Conservation (phyloP, 2,888 invertebrate species). For the Meteorus cinctellus region DNA sequence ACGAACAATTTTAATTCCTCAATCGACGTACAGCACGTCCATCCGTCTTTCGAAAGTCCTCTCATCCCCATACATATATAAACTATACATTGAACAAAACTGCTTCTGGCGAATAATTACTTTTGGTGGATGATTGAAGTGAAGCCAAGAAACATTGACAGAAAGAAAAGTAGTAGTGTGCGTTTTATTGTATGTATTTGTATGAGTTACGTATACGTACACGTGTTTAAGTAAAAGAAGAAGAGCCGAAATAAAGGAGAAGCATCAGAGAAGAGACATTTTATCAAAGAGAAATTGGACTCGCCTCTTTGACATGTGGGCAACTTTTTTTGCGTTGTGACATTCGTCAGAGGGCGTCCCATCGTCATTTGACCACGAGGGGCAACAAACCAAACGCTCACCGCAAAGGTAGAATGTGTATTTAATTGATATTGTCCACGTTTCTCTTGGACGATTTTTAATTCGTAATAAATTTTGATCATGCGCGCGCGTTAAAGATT, state of each 20-base stretch:
- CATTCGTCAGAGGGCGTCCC: constrained; percentile 32
- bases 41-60: constrained; percentile 39
- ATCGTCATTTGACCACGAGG: constrained; percentile 23
- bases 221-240: constrained; percentile 32
- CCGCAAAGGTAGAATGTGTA: constrained; percentile 46
- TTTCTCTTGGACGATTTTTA: constrained; percentile 55
- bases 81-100: constrained; percentile 58
- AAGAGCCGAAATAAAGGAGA: constrained; percentile 32
- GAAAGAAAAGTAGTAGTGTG: constrained; percentile 24
- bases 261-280: constrained; percentile 15
- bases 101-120: constrained; percentile 64
- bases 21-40: constrained; percentile 55
- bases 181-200: constrained; percentile 27
- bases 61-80: constrained; percentile 58
- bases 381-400: constrained; percentile 46
- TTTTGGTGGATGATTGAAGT: constrained; percentile 59
- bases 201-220: constrained; percentile 1
- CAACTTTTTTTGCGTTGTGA: constrained; percentile 48
- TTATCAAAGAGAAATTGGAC: constrained; percentile 25
- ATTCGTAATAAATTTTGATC: constrained; percentile 69
- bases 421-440: constrained; percentile 67
- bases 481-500: constrained; percentile 60
- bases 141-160: constrained; percentile 36
- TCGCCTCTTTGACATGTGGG: constrained; percentile 56
- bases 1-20: constrained; percentile 67